Conservation (phyloP, 2,888 invertebrate genomes). For the Corythucha ciliata region DNA sequence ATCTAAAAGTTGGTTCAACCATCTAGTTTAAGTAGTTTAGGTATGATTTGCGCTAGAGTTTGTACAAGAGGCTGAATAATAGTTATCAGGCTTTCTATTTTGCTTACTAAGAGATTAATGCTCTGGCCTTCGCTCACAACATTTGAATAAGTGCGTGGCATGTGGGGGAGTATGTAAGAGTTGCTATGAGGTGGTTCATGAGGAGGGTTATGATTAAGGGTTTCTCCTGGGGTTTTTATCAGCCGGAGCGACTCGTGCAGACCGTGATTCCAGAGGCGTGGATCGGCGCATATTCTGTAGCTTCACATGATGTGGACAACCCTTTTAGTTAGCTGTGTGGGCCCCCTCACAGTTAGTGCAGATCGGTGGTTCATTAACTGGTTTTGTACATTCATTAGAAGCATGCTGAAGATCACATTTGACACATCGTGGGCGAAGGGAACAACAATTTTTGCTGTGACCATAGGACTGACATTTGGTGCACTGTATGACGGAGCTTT, state of each 20-base stretch:
- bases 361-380: constrained; percentile 1
- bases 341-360: neutral
- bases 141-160: no score
- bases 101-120: constrained; percentile 5
- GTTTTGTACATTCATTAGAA: neutral
- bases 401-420: neutral
- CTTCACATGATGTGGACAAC: neutral
- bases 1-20: neutral
- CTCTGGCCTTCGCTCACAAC: no score
- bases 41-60: neutral
- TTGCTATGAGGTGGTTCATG: no score
- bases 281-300: constrained; percentile 1
- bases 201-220: no score
- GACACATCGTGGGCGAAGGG: neutral
- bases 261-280: no score
- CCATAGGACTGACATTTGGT: constrained; percentile 7
- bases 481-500: constrained; percentile 3
- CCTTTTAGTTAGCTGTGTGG: constrained; percentile 5
- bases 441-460: neutral
- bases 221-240: no score
- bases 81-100: constrained; percentile 10
- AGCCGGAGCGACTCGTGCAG: no score
- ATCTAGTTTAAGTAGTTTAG: neutral
- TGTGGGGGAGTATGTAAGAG: no score
- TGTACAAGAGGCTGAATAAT: constrained; percentile 1